phyloP scores from a whole-genome alignment of 2,113 vertebrate genomes.

The Craseonycteris thonglongyai region DNA sequence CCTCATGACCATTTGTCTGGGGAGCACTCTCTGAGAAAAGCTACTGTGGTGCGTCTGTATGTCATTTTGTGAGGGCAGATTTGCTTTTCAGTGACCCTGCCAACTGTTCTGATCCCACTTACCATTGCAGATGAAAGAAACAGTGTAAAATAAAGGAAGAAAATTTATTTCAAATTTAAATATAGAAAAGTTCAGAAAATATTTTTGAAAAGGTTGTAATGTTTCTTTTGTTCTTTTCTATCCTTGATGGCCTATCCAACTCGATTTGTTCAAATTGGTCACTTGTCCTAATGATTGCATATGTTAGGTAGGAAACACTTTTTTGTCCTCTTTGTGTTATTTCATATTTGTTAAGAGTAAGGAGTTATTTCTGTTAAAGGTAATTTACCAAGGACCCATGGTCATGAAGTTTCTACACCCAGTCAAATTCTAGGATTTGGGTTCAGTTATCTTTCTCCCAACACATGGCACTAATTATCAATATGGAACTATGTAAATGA shows the following conservation, averaged over 20 bases:
- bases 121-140: background rate
- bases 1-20: background rate
- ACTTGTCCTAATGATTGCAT: background rate
- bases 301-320: background rate
- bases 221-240: background rate
- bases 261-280: background rate
- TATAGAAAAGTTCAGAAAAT: background rate
- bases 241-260: background rate
- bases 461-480: background rate
- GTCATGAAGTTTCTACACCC: background rate
- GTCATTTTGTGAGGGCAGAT: background rate
- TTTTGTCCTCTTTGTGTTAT: background rate
- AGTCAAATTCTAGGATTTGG: background rate
- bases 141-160: background rate
- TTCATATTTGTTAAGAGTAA: background rate
- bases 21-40: background rate
- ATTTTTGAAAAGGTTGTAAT: background rate
- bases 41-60: background rate
- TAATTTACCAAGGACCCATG: background rate
- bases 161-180: background rate
- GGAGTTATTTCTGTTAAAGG: background rate
- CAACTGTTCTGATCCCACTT: background rate
- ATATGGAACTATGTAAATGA: background rate
- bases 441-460: background rate
- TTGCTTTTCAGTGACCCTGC: background rate